phyloP scores from a whole-genome alignment of 2,797 vertebrate species.

The Smutsia gigantea region DNA sequence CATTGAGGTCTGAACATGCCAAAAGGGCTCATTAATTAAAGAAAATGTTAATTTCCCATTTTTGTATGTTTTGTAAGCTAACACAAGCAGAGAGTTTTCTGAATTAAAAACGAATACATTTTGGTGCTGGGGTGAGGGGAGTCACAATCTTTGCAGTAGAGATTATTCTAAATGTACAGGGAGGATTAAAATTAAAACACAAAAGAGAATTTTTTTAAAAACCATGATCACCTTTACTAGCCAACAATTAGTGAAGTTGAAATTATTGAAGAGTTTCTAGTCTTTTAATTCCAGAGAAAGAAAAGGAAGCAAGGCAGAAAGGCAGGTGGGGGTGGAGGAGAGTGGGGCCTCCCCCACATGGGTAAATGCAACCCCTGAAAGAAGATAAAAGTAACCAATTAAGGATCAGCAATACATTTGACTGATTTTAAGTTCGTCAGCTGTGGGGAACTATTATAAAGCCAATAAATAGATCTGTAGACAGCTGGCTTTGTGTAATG shows the following conservation, averaged over 20 bases:
- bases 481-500: constrained; percentile 80
- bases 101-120: constrained; percentile 4
- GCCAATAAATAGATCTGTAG: constrained; percentile 80
- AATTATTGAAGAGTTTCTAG: constrained; percentile 4
- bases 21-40: background rate
- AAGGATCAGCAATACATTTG: constrained; percentile 78
- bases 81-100: background rate
- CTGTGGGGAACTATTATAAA: constrained; percentile 79
- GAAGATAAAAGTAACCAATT: constrained; percentile 5
- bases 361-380: constrained; percentile 21
- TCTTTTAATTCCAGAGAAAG: constrained; percentile 37
- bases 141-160: background rate
- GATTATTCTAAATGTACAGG: background rate
- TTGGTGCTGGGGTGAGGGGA: background rate
- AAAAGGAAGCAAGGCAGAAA: background rate
- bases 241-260: background rate
- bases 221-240: background rate
- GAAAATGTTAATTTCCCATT: background rate
- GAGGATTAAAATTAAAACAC: background rate
- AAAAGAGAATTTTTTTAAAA: background rate
- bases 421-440: constrained; percentile 81
- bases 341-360: background rate
- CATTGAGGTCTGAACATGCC: background rate
- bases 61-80: background rate
- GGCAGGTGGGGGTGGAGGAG: background rate